These are phyloP conservation scores for Phyllopteryx taeniolatus DNA, from an alignment of 2,113 vertebrate genomes.

Conservation along the genomic window DNA sequence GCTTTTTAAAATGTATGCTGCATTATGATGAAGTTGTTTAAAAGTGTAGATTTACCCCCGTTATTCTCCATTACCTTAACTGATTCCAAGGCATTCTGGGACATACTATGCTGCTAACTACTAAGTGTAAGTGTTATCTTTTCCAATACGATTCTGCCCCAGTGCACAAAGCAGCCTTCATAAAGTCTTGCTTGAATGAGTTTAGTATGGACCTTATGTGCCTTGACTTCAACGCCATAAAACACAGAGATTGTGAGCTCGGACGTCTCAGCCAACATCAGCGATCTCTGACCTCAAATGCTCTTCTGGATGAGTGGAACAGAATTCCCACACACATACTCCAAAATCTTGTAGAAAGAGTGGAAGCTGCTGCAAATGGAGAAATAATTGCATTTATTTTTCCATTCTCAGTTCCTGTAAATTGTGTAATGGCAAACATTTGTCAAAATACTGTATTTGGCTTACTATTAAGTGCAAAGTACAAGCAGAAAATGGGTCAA, in stretches of 20 bases:
- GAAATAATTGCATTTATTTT: neutral
- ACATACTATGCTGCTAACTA: neutral
- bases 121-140: neutral
- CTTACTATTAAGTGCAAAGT: neutral
- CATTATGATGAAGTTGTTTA: neutral
- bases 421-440: neutral
- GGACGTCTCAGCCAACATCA: neutral
- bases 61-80: neutral
- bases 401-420: neutral
- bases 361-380: neutral
- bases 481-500: slow-evolving; percentile 10
- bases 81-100: neutral
- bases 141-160: neutral
- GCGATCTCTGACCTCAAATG: neutral
- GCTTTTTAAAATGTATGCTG: neutral
- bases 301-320: neutral
- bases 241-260: neutral
- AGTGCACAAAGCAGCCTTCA: neutral
- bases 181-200: neutral
- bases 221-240: neutral
- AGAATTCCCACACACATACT: neutral
- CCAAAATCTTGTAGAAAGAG: neutral
- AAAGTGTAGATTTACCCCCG: neutral
- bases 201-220: neutral
- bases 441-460: neutral